A percentile compares a stretch with the other conserved stretches of the same genome.
Evolutionary conservation across 2,888 invertebrate genomes (phyloP).

Genomic region (Celastrina argiolus): DNA sequence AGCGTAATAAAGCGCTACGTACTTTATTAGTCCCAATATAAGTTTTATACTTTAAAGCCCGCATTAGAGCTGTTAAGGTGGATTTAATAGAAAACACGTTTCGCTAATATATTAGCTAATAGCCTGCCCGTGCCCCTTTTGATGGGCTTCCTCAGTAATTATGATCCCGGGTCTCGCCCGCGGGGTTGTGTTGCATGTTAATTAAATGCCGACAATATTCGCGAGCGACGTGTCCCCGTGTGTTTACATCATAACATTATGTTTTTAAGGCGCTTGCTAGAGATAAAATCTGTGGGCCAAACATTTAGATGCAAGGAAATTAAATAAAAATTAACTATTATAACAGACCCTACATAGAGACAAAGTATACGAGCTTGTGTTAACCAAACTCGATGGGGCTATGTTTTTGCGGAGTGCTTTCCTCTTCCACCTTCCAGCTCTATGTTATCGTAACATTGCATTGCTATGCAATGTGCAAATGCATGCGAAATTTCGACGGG

Average conservation of each 20-base stretch:
- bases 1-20: neutral
- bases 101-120: conserved; percentile 52
- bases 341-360: too few species aligned
- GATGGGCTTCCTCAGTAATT: conserved; percentile 44
- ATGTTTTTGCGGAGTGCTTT: too few species aligned
- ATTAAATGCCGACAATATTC: conserved; percentile 52
- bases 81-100: conserved; percentile 39
- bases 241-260: neutral
- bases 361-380: too few species aligned
- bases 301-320: too few species aligned
- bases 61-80: conserved; percentile 9
- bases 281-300: neutral
- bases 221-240: conserved; percentile 25
- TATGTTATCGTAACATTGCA: too few species aligned
- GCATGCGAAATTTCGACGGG: too few species aligned
- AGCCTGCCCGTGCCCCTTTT: conserved; percentile 38
- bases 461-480: too few species aligned
- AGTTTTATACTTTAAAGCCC: conserved; percentile 25
- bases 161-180: conserved; percentile 47
- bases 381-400: too few species aligned
- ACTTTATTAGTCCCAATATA: neutral
- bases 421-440: too few species aligned
- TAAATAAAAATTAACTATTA: too few species aligned
- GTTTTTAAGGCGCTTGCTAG: neutral
- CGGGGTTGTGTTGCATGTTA: conserved; percentile 45